Base-by-base conservation (phyloP, 2,113 vertebrate genomes). In the Eurypyga helias region DNA sequence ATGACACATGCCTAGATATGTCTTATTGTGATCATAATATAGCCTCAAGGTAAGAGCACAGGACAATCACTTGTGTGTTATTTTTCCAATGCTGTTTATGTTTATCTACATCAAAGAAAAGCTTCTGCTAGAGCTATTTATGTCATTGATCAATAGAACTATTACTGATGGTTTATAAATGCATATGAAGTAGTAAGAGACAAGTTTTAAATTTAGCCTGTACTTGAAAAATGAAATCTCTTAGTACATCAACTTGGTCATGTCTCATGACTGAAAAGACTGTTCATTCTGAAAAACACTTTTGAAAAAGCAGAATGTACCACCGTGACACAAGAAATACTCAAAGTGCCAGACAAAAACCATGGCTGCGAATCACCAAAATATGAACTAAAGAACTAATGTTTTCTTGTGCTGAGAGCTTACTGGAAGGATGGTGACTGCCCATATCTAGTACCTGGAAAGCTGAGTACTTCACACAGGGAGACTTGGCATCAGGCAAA, bases 1-100 rank as follows among this genome's bases (percentile, higher is more conserved):
- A 71, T 97, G 97, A 97, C 97, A 97, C 93, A 97, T 97, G 96
- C 96, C 96, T 95, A 90, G 86, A 96, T 95, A 95, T 95, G 88
- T 97, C 93, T 96, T 95, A 96, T 82, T 97, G 83, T 95, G 95
- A 96, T 95, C 45, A 57, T 95, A 96, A 97, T 93, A 93, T 85
- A 93, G 93, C 96, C 96, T 95, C 73, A 92, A 98, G 97, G 89
- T 95, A 96, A 96, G 49, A 90, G 43, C 82, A 62, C 72, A 93
- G 92, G 95, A 93, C 90, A 95, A 92, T 85, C 57, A 76, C 66
- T 97, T 90, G 29, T 89, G 83, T 94, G 77, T 26, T 89, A n/a
- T 95, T 94, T 92, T 91, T 95, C 82, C 79, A 55, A 11, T 82
- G 71, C 29, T 96, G 86, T 95, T 96, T 96, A 87, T 96, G 38